Base-by-base conservation (phyloP, 1,140 invertebrate genomes). In the Drosophila sp. region DNA sequence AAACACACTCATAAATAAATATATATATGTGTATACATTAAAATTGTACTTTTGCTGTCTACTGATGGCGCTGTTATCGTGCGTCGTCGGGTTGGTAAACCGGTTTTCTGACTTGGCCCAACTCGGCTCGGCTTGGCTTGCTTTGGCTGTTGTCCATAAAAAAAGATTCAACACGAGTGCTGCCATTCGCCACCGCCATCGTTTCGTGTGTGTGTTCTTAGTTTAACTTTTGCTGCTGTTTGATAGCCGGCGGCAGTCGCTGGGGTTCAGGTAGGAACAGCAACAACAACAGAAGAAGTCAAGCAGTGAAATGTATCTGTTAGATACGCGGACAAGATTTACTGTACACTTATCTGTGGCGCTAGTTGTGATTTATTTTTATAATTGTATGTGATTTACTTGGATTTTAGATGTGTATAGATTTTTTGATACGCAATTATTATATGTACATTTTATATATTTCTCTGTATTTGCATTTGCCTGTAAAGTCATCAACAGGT, bases 241-340 rank as follows among this genome's bases (percentile, higher is more conserved):
- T 59, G 57, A 70, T 41, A 48, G 61, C 67, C 51, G 67, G 50
- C 67, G 43, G 56, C 64, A 36, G 50, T 50, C 36, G 59, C 27
- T 51, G 43, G 45, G 45, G 21, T 11, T 87, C 82, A 86, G 82
- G 82, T 86, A 86, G 82, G 63, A 70, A 73, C 34, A 48, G 14
- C 40, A 25, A 29, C 36, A 36, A 54, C 38, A 48, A 0, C n/a
- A 40, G 45, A 36, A 72, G 29, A 56, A 76, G 56, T 62, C 66
- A 71, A 50, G 40, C 56, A 82, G 75, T 72, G 64, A 64, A 86
- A 81, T 87, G 82, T 81, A 87, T 86, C 79, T 89, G 72, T 82
- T 87, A 87, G 75, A 87, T 86, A 86, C 76, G 61, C 62, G 45
- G 7, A 51, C 46, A 61, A 54, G 58, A 78, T 72, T 79, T 78